Base-by-base conservation (phyloP, 2,888 invertebrate species). In the Bimastos eiseni region DNA sequence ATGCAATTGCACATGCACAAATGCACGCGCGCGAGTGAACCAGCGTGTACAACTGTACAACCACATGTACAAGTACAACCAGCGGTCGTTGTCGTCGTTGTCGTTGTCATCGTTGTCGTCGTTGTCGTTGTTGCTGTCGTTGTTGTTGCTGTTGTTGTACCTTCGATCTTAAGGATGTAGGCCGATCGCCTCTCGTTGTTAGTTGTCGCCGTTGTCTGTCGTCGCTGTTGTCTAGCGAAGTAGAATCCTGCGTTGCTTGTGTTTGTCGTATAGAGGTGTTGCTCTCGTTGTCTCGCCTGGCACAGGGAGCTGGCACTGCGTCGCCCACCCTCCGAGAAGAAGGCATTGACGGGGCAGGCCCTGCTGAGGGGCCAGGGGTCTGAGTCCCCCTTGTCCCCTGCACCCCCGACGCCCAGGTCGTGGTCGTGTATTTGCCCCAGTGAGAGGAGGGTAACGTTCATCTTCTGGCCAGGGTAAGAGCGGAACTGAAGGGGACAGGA, bases 121-220 rank as follows among this genome's bases (percentile, higher is more conserved):
- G 6, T 19, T 15, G 6, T 2, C 17, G 13, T 44, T 44, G 19
- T 44, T 44, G 44, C 17, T 44, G 44, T 44, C 17, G 44, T 44
- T 44, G 44, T 44, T 30, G 5, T 6, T 30, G 24, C 13, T 55
- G 30, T 70, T 0, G 70, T 70, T 70, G 70, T 70, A 86, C 86
- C 86, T 86, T 86, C 86, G 34, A 86, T 86, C 86, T 90, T 37
- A 36, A 37, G 37, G 83, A 49, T 83, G 90, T 34, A 37, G 2
- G 70, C 83, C n/a, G 70, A 36, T 34, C 55, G 36, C 36, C 83
- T n/a, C 2, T 34, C 36, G 86, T 86, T 37, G 34, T 19, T 8
- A 4, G 86, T 86, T 86, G 86, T 24, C 34, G 24, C 86, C 24
- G 86, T 37, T 86, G 86, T n/a, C 86, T 86, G 86, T 5, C 37